Percentiles rank a stretch among this genome's conserved stretches.
Evolutionary conservation across 92 coral and sea anemone species (phyloP).

Genomic region (Actinernus sp.): DNA sequence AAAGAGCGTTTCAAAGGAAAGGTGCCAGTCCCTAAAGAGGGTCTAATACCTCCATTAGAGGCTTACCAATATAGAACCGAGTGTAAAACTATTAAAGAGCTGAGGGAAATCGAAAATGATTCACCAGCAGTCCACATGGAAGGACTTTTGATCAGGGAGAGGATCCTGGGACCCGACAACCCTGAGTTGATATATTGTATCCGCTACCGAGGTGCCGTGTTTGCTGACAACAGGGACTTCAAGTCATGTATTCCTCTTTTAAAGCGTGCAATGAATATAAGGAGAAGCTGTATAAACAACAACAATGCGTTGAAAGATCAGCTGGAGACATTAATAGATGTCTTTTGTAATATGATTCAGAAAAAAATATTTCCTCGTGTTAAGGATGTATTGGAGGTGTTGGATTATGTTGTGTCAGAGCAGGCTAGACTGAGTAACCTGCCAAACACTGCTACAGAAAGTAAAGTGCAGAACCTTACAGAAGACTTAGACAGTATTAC

Average conservation of each 20-base stretch:
- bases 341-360: slow-evolving; percentile 85
- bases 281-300: slow-evolving; percentile 72
- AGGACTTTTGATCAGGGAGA: slow-evolving; percentile 74
- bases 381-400: slow-evolving; percentile 61
- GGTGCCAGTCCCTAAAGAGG: slow-evolving; percentile 12
- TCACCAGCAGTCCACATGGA: slow-evolving; percentile 77
- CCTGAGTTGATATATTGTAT: slow-evolving; percentile 75
- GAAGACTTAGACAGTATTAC: slow-evolving; percentile 69
- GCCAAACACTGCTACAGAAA: slow-evolving; percentile 40
- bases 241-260: slow-evolving; percentile 76
- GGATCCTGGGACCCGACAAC: slow-evolving; percentile 69
- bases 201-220: slow-evolving; percentile 85
- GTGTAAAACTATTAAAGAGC: slow-evolving; percentile 60
- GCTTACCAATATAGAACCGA: slow-evolving; percentile 74
- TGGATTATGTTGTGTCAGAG: slow-evolving; percentile 58
- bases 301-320: slow-evolving; percentile 72
- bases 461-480: slow-evolving; percentile 28
- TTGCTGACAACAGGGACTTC: slow-evolving; percentile 82
- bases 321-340: slow-evolving; percentile 77
- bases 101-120: slow-evolving; percentile 42
- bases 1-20: slow-evolving; percentile 37
- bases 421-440: slow-evolving; percentile 57
- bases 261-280: slow-evolving; percentile 84
- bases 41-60: slow-evolving; percentile 56
- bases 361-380: slow-evolving; percentile 58